Evolutionary conservation across 2,888 invertebrate species (phyloP).

Genomic region (Globia sparganii): DNA sequence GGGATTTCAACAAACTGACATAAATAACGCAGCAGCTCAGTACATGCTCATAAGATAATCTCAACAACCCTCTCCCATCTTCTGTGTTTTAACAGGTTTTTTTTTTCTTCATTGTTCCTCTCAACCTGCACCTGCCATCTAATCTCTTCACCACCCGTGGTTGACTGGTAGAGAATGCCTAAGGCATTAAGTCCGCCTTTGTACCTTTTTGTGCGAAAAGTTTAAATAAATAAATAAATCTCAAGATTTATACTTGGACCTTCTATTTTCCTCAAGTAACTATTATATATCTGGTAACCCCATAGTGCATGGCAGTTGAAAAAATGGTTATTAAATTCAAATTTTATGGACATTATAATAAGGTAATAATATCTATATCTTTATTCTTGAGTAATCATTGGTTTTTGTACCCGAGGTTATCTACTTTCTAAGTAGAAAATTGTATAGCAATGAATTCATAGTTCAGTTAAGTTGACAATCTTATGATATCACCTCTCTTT

Average conservation of each 20-base stretch:
- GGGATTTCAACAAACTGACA: neutral
- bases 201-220: no score
- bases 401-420: neutral
- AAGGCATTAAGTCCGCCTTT: no score
- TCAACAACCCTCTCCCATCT: no score
- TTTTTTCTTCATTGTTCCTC: no score
- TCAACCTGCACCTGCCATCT: no score
- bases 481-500: conserved; percentile 68
- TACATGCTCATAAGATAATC: neutral
- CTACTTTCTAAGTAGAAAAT: conserved; percentile 19
- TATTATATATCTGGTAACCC: conserved; percentile 28
- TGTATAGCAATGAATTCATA: conserved; percentile 39
- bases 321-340: conserved; percentile 33
- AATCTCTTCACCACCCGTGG: no score
- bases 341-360: conserved; percentile 19
- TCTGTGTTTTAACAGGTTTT: no score
- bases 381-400: conserved; percentile 22
- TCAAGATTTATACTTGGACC: conserved; percentile 1
- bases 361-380: conserved; percentile 2
- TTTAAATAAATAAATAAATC: no score
- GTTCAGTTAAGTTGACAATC: conserved; percentile 34
- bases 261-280: conserved; percentile 11
- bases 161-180: no score
- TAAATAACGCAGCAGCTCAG: neutral
- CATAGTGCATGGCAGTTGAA: conserved; percentile 7